Percentiles rank a stretch among this genome's conserved stretches.
Evolutionary conservation across 2,888 invertebrate species (phyloP).

Genomic region (Cephus pygmeus): DNA sequence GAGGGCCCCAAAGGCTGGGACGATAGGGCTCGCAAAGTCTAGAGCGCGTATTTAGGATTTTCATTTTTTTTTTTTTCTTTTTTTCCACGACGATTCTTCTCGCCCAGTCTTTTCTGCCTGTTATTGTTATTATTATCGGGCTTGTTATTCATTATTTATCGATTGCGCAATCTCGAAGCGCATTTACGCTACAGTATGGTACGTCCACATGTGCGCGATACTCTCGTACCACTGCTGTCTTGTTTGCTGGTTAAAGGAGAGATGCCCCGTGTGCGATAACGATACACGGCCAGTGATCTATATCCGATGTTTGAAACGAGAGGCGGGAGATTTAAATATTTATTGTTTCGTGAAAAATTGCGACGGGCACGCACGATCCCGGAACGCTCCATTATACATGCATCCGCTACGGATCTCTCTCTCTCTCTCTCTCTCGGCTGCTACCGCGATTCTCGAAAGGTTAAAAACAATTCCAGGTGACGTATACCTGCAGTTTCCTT

Average conservation of each 20-base stretch:
- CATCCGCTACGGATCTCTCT: background rate
- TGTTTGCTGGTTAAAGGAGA: background rate
- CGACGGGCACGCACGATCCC: background rate
- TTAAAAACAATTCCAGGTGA: background rate
- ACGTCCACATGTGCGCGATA: background rate
- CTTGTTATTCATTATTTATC: background rate
- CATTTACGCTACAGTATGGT: background rate
- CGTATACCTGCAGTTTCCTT: background rate
- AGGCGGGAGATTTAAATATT: background rate
- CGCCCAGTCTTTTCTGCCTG: background rate
- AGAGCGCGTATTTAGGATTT: background rate
- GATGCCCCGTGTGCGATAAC: background rate
- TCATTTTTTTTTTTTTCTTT: background rate
- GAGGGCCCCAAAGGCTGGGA: slow-evolving; percentile 15
- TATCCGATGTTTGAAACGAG: background rate
- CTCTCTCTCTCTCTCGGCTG: too few relatives aligned
- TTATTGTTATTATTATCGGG: background rate
- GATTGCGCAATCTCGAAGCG: background rate
- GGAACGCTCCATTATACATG: background rate
- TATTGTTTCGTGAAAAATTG: background rate
- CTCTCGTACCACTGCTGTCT: background rate
- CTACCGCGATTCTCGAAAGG: background rate
- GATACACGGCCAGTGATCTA: background rate
- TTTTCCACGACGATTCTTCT: too few relatives aligned
- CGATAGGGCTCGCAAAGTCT: slow-evolving; percentile 10